Conservation (phyloP, 2,888 invertebrate species). For the Lasioglossum leucozonium region DNA sequence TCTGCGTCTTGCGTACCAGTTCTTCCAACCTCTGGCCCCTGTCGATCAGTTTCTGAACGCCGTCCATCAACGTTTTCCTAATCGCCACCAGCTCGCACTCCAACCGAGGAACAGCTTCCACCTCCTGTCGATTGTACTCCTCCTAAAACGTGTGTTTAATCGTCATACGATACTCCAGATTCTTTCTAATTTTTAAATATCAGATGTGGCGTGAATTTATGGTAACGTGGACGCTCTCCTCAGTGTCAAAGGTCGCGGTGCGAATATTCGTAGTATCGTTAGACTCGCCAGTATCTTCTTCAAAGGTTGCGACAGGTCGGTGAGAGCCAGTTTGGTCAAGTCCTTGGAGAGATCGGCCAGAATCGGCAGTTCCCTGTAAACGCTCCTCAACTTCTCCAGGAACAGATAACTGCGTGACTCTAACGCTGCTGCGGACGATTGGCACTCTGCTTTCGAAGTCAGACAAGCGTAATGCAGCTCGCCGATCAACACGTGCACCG, state of each 20-base stretch:
- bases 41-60: slow-evolving; percentile 75
- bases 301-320: slow-evolving; percentile 73
- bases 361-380: slow-evolving; percentile 77
- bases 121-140: slow-evolving; percentile 66
- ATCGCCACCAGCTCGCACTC: slow-evolving; percentile 73
- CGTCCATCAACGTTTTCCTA: slow-evolving; percentile 73
- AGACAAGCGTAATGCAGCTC: slow-evolving; percentile 76
- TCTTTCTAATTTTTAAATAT: neutral
- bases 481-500: slow-evolving; percentile 74
- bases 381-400: slow-evolving; percentile 70
- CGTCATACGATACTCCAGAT: neutral
- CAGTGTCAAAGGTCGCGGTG: no score
- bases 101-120: slow-evolving; percentile 60
- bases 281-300: slow-evolving; percentile 73
- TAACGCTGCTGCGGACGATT: slow-evolving; percentile 52
- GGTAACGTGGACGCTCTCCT: no score
- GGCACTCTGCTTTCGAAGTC: slow-evolving; percentile 68
- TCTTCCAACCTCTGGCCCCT: slow-evolving; percentile 78
- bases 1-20: slow-evolving; percentile 74
- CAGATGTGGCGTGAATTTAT: no score
- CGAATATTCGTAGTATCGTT: neutral
- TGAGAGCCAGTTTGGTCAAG: slow-evolving; percentile 58
- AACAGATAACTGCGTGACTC: slow-evolving; percentile 68
- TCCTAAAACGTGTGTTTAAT: slow-evolving; percentile 63
- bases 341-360: slow-evolving; percentile 74